phyloP scores from a whole-genome alignment of 1,140 invertebrate species.

The Pantala flavescens region DNA sequence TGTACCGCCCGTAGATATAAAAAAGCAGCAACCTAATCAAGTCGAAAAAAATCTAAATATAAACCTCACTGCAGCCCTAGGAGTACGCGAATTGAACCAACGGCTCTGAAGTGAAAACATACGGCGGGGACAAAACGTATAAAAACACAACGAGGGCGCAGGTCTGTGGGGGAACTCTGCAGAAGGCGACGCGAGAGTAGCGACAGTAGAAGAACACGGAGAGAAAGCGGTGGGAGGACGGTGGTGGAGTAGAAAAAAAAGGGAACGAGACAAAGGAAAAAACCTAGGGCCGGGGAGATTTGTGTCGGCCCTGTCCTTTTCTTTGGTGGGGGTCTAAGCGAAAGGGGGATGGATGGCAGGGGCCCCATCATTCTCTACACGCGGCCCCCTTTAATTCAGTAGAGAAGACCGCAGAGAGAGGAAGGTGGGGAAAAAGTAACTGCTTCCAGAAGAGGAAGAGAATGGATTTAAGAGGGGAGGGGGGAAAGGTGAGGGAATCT shows the following conservation, averaged over 20 bases:
- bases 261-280: slow-evolving; percentile 27
- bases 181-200: slow-evolving; percentile 38
- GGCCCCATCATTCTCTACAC: not conserved
- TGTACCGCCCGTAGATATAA: no score
- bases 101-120: no score
- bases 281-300: slow-evolving; percentile 24
- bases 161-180: slow-evolving; percentile 36
- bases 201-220: not conserved
- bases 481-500: not conserved
- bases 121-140: no score
- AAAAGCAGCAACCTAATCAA: no score
- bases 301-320: not conserved
- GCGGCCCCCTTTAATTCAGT: not conserved
- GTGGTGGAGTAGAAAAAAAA: slow-evolving; percentile 30
- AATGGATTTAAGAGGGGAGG: not conserved
- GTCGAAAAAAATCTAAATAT: no score
- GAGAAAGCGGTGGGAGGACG: not conserved
- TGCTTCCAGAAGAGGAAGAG: not conserved
- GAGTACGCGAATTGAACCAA: no score
- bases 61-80: no score
- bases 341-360: not conserved
- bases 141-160: no score
- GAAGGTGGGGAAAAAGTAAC: not conserved
- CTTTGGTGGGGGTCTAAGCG: not conserved
- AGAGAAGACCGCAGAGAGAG: not conserved